Conservation (phyloP, 2,888 invertebrate species). For the Synergus gifuensis region DNA sequence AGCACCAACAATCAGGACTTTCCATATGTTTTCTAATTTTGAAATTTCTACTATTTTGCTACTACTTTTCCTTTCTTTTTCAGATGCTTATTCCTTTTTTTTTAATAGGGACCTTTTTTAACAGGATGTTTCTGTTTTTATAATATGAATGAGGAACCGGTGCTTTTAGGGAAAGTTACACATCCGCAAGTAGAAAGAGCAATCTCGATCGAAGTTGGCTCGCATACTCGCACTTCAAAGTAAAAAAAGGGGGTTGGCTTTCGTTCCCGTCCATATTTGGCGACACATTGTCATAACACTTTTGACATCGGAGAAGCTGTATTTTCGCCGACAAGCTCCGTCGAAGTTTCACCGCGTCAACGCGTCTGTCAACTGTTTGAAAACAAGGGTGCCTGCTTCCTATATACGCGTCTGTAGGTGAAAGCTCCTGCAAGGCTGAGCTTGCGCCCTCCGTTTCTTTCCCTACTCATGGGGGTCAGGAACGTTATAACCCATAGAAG, state of each 20-base stretch:
- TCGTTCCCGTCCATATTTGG: conserved; percentile 51
- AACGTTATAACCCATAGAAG: conserved; percentile 45
- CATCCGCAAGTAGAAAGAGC: background rate
- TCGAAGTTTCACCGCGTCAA: conserved; percentile 47
- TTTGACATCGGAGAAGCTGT: conserved; percentile 40
- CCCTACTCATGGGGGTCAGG: conserved; percentile 47
- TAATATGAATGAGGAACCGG: background rate
- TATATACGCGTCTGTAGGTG: conserved; percentile 51
- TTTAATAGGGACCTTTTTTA: background rate
- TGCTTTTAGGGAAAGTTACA: conserved; percentile 13
- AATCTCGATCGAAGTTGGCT: background rate
- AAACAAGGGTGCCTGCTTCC: conserved; percentile 52
- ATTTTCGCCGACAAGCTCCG: conserved; percentile 43
- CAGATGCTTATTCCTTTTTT: background rate
- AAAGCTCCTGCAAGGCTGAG: conserved; percentile 51
- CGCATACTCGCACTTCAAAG: conserved; percentile 21
- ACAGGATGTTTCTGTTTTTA: background rate
- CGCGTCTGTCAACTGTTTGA: conserved; percentile 56
- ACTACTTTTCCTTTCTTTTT: background rate
- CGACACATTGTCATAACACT: conserved; percentile 46
- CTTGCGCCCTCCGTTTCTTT: conserved; percentile 47
- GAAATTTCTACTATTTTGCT: background rate
- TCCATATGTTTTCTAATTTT: background rate
- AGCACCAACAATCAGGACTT: background rate
- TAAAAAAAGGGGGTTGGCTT: conserved; percentile 35